Base-by-base conservation (phyloP, 30 jellyfish, hydroid and myxozoan genomes). In the Pelagia noctiluca region DNA sequence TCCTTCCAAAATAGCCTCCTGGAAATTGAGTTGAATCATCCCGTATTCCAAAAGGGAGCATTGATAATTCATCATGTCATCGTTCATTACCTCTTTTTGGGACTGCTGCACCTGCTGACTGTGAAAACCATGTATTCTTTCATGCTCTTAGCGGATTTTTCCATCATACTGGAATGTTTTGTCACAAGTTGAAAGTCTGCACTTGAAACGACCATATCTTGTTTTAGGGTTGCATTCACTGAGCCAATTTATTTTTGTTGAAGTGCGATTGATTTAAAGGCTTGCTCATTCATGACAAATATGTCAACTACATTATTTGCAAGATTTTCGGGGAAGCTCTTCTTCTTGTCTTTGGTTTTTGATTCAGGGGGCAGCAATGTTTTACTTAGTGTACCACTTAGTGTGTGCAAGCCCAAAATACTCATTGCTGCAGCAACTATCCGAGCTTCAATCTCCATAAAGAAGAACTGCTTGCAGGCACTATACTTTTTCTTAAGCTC, bases 401-500 rank as follows among this genome's bases (percentile, higher is more conserved):
- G 16, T 5, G 12, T 5, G 57, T 42, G n/a, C n/a, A 42, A 42
- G 57, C 12, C 12, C 57, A 42, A 42, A 16, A 42, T 42, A 42
- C 8, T 16, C 16, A 42, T 42, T n/a, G n/a, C n/a, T n/a, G n/a
- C n/a, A n/a, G n/a, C n/a, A 42, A 42, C 16, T 42, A 42, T 42
- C 8, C 16, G 57, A 5, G 57, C 8, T 8, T 42, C 12, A 42
- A 42, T 16, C 16, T 42, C 57, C 8, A 42, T 16, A 42, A 42
- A 48, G 7, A 73, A 73, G 49, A 73, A 73, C 85, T 73, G 21
- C 25, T 73, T 73, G 30, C 85, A 73, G 42, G 54, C 73, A 24
- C 49, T 49, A 0, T 23, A 73, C 47, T 73, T 73, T 35, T 29
- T 36, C 46, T 42, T 71, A 7, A 33, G 75, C 5, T 71, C 84